A percentile compares a stretch with the other conserved stretches of the same genome.
Evolutionary conservation across 2,113 vertebrate genomes (phyloP).

Genomic region (Cathartes aura): DNA sequence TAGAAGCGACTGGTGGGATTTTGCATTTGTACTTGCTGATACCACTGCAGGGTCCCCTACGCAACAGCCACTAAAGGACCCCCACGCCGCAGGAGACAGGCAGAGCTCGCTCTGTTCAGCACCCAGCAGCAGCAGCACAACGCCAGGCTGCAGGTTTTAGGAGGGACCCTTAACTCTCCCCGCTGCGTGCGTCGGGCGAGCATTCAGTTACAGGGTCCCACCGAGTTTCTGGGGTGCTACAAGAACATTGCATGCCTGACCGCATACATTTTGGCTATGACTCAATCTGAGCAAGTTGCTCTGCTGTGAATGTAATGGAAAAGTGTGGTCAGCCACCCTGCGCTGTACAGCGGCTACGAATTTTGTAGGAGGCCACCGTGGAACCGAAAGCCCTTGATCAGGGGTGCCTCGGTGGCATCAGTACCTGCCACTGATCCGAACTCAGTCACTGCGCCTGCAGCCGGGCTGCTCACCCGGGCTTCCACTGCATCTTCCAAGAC

Average conservation of each 20-base stretch:
- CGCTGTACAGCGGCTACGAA: rapidly evolving
- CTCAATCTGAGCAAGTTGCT: rapidly evolving
- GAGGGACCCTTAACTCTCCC: background rate
- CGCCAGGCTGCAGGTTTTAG: background rate
- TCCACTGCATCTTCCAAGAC: rapidly evolving
- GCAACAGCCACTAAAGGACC: background rate
- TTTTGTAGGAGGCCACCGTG: background rate
- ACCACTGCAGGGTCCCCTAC: background rate
- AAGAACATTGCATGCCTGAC: rapidly evolving
- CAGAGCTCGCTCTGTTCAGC: background rate
- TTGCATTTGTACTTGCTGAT: background rate
- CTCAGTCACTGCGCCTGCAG: background rate
- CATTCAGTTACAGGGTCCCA: background rate
- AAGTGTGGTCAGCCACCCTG: background rate
- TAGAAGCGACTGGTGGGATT: background rate
- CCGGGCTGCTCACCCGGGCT: background rate
- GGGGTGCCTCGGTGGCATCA: background rate
- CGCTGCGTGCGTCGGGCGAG: rapidly evolving
- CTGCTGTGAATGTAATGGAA: background rate
- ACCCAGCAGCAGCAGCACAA: background rate
- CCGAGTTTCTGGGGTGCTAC: background rate
- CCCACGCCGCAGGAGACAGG: rapidly evolving
- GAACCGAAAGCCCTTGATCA: rapidly evolving
- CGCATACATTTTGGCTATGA: background rate
- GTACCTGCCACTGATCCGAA: rapidly evolving